Evolutionary conservation across 2,888 invertebrate species (phyloP).

Genomic region (Tetrapedia diversipes): DNA sequence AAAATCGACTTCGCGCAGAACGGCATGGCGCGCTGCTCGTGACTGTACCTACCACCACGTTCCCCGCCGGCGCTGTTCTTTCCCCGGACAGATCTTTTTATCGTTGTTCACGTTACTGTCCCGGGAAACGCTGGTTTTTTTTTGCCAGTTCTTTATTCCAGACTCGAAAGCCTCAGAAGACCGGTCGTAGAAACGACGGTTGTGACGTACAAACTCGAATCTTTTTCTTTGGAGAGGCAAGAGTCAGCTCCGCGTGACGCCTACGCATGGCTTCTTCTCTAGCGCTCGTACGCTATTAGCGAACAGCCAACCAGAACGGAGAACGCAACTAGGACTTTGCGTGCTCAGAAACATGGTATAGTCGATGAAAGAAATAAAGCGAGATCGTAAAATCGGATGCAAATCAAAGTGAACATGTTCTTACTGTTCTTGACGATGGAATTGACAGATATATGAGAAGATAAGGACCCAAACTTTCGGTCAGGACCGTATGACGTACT

Average conservation of each 20-base stretch:
- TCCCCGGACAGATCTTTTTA: slow-evolving; percentile 22
- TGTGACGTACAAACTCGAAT: neutral
- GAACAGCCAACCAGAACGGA: neutral
- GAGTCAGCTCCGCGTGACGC: too few relatives aligned
- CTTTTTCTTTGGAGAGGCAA: too few relatives aligned
- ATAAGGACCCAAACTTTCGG: too few relatives aligned
- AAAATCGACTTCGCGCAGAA: too few relatives aligned
- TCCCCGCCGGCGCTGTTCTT: slow-evolving; percentile 13
- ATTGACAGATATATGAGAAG: too few relatives aligned
- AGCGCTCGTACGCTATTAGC: slow-evolving; percentile 1
- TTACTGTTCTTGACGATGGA: too few relatives aligned
- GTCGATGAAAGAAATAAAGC: too few relatives aligned
- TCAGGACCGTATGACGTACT: too few relatives aligned
- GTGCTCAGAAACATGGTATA: neutral
- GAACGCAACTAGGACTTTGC: neutral
- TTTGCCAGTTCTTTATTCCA: slow-evolving; percentile 31
- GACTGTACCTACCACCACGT: slow-evolving; percentile 24
- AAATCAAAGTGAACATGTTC: too few relatives aligned
- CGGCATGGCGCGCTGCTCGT: neutral
- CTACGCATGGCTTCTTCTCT: slow-evolving; percentile 27
- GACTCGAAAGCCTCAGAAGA: slow-evolving; percentile 22
- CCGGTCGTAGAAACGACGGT: slow-evolving; percentile 12
- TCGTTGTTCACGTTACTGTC: slow-evolving; percentile 13
- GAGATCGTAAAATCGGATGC: too few relatives aligned
- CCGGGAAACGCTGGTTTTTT: too few relatives aligned